Conservation (phyloP, 2,113 vertebrate genomes). For the Rhegmatorhina hoffmannsi region DNA sequence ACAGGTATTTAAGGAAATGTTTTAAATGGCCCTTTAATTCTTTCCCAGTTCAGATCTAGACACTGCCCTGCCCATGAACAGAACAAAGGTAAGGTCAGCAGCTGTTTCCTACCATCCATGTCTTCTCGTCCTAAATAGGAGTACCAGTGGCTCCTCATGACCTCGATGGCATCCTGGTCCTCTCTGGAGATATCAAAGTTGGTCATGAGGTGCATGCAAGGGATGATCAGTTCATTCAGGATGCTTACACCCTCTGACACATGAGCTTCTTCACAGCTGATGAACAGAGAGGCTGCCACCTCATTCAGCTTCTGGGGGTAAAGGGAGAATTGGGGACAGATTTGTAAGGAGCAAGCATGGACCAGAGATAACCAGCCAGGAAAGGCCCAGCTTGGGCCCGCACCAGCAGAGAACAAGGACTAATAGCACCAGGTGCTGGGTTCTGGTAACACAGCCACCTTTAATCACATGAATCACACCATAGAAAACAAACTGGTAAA, state of each 20-base stretch:
- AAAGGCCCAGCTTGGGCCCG: neutral
- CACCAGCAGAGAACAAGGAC: neutral
- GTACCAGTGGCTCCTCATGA: conserved; percentile 92
- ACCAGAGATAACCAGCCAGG: neutral
- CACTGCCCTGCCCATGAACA: neutral
- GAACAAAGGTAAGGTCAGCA: neutral
- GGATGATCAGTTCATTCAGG: conserved; percentile 92
- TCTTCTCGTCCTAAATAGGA: conserved; percentile 89
- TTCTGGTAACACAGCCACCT: neutral
- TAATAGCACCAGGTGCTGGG: neutral
- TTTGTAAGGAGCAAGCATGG: neutral
- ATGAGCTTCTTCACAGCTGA: conserved; percentile 79
- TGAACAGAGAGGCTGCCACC: conserved; percentile 83
- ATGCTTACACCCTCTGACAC: conserved; percentile 85
- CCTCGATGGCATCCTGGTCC: conserved; percentile 88
- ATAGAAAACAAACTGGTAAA: neutral
- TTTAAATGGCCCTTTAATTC: neutral
- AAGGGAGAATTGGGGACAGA: neutral
- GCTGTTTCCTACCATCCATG: conserved; percentile 81
- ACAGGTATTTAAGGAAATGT: neutral
- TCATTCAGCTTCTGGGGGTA: conserved; percentile 86
- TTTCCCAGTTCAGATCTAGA: neutral
- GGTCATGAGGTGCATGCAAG: conserved; percentile 93
- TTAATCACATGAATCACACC: neutral
- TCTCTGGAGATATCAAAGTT: conserved; percentile 80